These are phyloP conservation scores for Poeciliopsis turneri DNA, from an alignment of 2,797 vertebrate species.

Conservation along the genomic window DNA sequence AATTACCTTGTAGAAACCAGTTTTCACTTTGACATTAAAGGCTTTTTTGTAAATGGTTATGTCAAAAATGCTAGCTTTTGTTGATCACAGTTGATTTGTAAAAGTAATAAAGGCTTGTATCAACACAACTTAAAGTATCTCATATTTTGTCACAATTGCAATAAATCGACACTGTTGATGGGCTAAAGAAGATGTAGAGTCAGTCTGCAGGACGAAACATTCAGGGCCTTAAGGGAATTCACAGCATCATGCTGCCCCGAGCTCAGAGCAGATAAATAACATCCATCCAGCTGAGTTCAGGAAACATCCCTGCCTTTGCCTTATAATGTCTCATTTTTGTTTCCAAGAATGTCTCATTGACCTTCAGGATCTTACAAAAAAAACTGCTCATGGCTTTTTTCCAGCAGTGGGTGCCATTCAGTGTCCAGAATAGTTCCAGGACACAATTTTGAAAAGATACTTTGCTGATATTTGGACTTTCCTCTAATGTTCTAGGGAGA, in stretches of 20 bases:
- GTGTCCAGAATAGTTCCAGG: not conserved
- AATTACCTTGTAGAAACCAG: not conserved
- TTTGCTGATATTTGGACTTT: not conserved
- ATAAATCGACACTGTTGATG: slow-evolving; percentile 17
- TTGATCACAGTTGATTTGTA: not conserved
- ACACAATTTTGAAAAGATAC: not conserved
- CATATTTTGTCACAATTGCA: not conserved
- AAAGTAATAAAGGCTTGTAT: not conserved
- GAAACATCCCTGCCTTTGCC: slow-evolving; percentile 19
- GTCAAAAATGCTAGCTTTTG: not conserved
- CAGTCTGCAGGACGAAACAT: slow-evolving; percentile 53
- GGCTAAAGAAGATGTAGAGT: slow-evolving; percentile 7
- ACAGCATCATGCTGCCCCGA: slow-evolving; percentile 68
- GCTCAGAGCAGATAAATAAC: slow-evolving; percentile 66
- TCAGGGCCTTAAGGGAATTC: slow-evolving; percentile 43
- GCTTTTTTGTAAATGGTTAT: not conserved
- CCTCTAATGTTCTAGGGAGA: not conserved
- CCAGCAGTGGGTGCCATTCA: slow-evolving; percentile 65
- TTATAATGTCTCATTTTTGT: slow-evolving; percentile 26
- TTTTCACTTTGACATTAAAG: not conserved
- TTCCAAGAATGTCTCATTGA: slow-evolving; percentile 15
- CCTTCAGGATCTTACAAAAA: slow-evolving; percentile 1
- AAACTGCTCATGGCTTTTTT: not conserved
- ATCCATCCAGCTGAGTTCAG: slow-evolving; percentile 16
- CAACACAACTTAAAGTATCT: not conserved